phyloP scores from a whole-genome alignment of 2,113 vertebrate species.

The Phylloscopus whistleri region DNA sequence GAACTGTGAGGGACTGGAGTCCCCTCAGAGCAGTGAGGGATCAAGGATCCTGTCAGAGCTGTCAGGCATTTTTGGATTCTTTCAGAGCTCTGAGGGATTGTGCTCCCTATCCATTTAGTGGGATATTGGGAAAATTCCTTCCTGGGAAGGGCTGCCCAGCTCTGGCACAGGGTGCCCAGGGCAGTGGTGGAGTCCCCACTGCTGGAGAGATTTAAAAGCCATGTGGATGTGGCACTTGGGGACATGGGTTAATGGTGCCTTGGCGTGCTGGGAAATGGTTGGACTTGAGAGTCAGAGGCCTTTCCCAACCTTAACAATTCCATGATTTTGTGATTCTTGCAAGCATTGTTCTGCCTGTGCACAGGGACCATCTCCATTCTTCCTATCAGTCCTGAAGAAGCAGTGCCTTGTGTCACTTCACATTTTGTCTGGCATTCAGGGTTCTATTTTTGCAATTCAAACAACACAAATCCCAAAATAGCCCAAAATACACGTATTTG shows the following conservation, averaged over 20 bases:
- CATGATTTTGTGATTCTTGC: background rate
- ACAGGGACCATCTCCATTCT: background rate
- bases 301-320: background rate
- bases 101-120: background rate
- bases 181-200: background rate
- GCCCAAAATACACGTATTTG: background rate
- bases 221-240: background rate
- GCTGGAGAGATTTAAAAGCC: background rate
- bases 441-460: background rate
- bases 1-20: background rate
- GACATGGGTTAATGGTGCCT: background rate
- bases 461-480: background rate
- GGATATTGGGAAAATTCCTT: background rate
- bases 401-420: background rate
- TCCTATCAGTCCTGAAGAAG: background rate
- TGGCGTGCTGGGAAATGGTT: background rate
- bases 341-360: background rate
- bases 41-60: background rate
- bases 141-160: background rate
- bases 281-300: too few relatives aligned
- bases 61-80: background rate
- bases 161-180: background rate
- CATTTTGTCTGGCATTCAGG: background rate
- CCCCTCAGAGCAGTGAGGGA: accelerated
- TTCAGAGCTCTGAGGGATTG: background rate